Base-by-base conservation (phyloP, 2,888 invertebrate genomes). In the Amphipoea oculea region DNA sequence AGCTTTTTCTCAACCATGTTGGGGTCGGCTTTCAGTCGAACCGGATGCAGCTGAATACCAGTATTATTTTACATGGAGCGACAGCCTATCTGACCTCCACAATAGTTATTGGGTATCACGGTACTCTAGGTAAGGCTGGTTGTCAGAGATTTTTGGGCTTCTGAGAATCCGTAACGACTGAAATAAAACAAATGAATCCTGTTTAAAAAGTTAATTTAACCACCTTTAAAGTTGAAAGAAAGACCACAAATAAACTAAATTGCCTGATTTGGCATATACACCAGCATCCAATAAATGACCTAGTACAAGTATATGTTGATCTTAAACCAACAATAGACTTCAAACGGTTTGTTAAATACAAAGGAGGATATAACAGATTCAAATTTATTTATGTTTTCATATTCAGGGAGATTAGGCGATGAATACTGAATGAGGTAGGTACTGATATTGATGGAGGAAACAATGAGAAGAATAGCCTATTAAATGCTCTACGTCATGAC, bases 351-450 rank as follows among this genome's bases (percentile, higher is more conserved):
- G 76, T 85, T 86, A 84, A 86, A 87, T 81, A 86, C 81, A 81
- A 82, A 85, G 65, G 60, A 62, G 68, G 45, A 71, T 75, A 69
- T 71, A 86, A 86, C 81, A 82, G 84, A 90, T 89, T 89, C 89
- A 89, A 86, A 89, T 87, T 89, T 90, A 92, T 91, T 91, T 89
- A 90, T 86, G 84, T 90, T 91, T 91, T 90, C 89, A 88, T 86
- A 86, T 85, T 81, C 77, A 79, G 84, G 82, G 79, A 87, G 90
- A 92, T 92, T 90, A 90, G 81, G 75, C 85, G 88, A 89, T 91
- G 91, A 91, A 91, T 91, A 89, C 82, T 84, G 79, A 88, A 91
- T 89, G 82, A 88, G 84, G 80, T 40, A 79, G 48, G 65, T 79
- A 81, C 79, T 85, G 87, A 86, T 86, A 89, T 84, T 66, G 82